Evolutionary conservation across 2,888 invertebrate species (phyloP).

Genomic region (Zootermopsis nevadensis): DNA sequence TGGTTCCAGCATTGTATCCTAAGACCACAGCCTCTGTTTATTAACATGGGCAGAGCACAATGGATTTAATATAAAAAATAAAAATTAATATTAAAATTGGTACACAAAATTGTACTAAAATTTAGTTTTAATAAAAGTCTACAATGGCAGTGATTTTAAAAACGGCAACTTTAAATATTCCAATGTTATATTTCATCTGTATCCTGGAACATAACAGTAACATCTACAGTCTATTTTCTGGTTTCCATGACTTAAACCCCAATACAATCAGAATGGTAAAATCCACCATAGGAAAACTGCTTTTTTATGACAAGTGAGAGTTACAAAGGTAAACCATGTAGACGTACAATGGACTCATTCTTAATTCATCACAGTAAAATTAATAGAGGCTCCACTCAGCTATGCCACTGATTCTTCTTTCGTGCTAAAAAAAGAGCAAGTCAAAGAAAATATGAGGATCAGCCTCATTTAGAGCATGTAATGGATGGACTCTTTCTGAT

Average conservation of each 20-base stretch:
- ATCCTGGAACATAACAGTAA: not conserved
- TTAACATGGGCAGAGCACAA: not conserved
- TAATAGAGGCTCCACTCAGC: no score
- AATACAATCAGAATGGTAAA: not conserved
- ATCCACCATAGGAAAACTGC: constrained; percentile 1
- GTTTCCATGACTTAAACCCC: not conserved
- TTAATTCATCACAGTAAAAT: no score
- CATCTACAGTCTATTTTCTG: not conserved
- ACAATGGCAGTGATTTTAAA: constrained; percentile 31
- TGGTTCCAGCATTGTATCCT: no score
- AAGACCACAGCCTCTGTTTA: constrained; percentile 2
- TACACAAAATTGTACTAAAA: constrained; percentile 14
- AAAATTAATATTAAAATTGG: constrained; percentile 11
- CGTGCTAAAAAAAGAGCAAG: no score
- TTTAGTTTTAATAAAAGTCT: constrained; percentile 4
- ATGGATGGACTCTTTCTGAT: no score
- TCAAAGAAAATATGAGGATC: no score
- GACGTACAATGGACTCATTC: no score
- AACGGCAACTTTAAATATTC: not conserved
- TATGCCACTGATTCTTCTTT: no score
- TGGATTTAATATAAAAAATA: constrained; percentile 18
- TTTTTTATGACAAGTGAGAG: no score
- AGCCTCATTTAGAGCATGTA: no score
- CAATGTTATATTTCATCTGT: not conserved
- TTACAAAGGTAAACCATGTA: no score